These are phyloP conservation scores for Enteromius treurensis DNA, from an alignment of 2,797 vertebrate genomes.

Conservation along the genomic window DNA sequence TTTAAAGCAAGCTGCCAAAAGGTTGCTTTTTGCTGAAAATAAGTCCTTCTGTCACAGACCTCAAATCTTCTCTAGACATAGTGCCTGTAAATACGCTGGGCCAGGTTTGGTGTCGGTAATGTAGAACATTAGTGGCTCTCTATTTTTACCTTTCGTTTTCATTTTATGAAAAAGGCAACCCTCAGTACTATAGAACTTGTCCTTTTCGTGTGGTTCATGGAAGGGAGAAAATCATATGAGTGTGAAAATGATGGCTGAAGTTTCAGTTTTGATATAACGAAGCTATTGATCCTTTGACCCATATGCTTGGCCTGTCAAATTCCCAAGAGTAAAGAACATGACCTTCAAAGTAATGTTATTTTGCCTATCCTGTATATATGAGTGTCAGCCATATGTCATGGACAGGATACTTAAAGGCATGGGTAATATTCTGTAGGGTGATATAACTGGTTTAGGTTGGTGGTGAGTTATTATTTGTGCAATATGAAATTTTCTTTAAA, in stretches of 20 bases:
- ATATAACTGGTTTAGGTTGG: not conserved
- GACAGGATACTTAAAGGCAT: not conserved
- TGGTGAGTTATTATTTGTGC: slow-evolving; percentile 19
- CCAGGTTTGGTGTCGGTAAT: not conserved
- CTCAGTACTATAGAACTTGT: not conserved
- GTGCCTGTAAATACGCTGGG: not conserved
- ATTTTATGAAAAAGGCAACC: not conserved
- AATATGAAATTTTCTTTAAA: not conserved
- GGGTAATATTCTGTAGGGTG: slow-evolving; percentile 5
- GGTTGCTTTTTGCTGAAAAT: not conserved
- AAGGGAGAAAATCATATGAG: not conserved
- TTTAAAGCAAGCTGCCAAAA: not conserved
- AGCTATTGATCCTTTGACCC: slow-evolving; percentile 42
- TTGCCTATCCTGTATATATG: slow-evolving; percentile 51
- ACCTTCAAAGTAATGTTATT: slow-evolving; percentile 54
- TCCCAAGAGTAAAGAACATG: slow-evolving; percentile 51
- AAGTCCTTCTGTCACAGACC: not conserved
- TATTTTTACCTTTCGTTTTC: not conserved
- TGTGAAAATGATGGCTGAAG: slow-evolving; percentile 11
- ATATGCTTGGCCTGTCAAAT: slow-evolving; percentile 23
- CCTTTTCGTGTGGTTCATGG: not conserved
- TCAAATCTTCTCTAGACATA: not conserved
- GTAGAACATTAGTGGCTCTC: not conserved
- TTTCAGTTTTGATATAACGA: slow-evolving; percentile 23
- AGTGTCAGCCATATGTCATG: slow-evolving; percentile 8